Conservation (phyloP, 2,888 invertebrate genomes). For the Atherix ibis region DNA sequence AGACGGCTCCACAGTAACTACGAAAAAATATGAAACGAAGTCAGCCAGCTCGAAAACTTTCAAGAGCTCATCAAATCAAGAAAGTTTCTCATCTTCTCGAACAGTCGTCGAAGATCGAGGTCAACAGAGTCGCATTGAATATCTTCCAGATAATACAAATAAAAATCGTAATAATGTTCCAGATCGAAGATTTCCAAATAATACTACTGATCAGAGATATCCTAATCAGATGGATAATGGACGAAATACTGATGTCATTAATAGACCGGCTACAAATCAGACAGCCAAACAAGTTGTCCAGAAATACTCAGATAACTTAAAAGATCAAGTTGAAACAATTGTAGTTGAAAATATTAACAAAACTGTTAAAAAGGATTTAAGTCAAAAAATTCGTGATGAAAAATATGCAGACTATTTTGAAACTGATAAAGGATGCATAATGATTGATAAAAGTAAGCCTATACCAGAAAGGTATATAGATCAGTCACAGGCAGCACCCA, state of each 20-base stretch:
- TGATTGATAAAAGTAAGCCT: constrained; percentile 10
- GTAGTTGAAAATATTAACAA: constrained; percentile 6
- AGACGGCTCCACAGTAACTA: constrained; percentile 52
- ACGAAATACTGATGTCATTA: no score
- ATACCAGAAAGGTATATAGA: constrained; percentile 7
- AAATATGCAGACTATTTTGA: constrained; percentile 14
- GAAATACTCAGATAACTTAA: background rate
- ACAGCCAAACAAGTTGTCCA: constrained; percentile 1
- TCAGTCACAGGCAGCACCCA: background rate
- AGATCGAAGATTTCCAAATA: background rate
- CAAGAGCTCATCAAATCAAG: constrained; percentile 11
- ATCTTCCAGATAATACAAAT: constrained; percentile 4
- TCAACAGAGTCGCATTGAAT: constrained; percentile 9
- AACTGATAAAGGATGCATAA: constrained; percentile 13
- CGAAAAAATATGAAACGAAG: constrained; percentile 47
- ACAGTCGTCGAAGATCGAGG: constrained; percentile 10
- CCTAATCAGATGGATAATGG: no score
- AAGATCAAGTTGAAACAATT: constrained; percentile 14
- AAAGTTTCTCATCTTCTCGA: constrained; percentile 8
- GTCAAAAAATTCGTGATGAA: constrained; percentile 11
- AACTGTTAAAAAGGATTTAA: constrained; percentile 16
- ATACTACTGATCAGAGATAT: background rate
- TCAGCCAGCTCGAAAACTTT: constrained; percentile 16
- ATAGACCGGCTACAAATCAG: no score
- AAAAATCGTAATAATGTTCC: background rate